A percentile compares a stretch with the other conserved stretches of the same genome.
phyloP scores from a whole-genome alignment of 1,140 invertebrate genomes.

The Episyrphus balteatus region DNA sequence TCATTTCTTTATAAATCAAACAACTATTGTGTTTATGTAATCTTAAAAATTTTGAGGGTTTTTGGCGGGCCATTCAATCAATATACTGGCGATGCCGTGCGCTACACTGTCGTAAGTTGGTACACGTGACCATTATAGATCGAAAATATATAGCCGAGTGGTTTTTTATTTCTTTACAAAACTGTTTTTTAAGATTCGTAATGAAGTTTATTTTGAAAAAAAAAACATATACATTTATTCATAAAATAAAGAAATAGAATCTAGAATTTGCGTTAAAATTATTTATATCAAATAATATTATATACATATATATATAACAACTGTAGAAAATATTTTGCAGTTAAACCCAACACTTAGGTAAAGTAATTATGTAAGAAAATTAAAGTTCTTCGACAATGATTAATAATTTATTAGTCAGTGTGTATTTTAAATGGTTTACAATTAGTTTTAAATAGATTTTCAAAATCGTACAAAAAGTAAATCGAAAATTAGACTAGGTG shows the following conservation, averaged over 20 bases:
- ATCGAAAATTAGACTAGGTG: no score
- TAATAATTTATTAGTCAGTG: no score
- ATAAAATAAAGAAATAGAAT: not conserved
- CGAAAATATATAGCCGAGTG: not conserved
- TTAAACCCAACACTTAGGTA: no score
- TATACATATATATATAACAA: not conserved
- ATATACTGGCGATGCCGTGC: slow-evolving; percentile 36
- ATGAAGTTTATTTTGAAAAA: not conserved
- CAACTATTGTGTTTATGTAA: slow-evolving; percentile 10
- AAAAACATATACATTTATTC: not conserved
- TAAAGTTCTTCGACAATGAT: no score
- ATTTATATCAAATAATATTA: not conserved
- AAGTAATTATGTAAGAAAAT: no score
- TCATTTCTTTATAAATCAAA: not conserved
- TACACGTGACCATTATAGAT: slow-evolving; percentile 1
- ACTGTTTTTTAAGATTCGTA: not conserved
- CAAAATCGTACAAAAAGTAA: no score
- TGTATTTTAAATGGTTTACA: no score
- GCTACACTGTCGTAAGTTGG: slow-evolving; percentile 34
- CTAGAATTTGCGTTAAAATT: not conserved
- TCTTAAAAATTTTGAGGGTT: slow-evolving; percentile 31
- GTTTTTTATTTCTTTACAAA: slow-evolving; percentile 11
- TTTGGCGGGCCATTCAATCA: slow-evolving; percentile 34
- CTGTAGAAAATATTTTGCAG: no score
- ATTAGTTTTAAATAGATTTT: no score